Conservation (phyloP, 2,888 invertebrate species). For the Cyclophora punctaria region DNA sequence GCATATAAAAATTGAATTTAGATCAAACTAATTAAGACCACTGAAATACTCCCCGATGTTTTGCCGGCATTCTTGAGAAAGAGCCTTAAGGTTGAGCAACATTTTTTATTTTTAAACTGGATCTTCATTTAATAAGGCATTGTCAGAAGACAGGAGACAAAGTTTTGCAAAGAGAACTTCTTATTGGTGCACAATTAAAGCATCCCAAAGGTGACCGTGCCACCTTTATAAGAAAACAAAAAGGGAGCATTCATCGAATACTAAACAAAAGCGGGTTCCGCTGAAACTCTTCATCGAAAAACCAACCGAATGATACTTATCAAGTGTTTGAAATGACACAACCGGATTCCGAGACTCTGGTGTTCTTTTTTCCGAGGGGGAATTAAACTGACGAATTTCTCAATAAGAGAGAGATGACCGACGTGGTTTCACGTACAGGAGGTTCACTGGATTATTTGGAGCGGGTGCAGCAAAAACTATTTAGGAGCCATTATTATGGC, state of each 20-base stretch:
- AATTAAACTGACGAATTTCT: constrained; percentile 75
- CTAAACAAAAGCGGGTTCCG: constrained; percentile 57
- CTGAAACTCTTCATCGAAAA: constrained; percentile 65
- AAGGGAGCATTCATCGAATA: constrained; percentile 63
- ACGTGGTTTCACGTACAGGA: constrained; percentile 66
- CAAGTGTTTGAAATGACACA: constrained; percentile 76
- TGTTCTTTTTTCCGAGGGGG: constrained; percentile 50
- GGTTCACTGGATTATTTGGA: constrained; percentile 65
- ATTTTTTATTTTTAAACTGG: constrained; percentile 30
- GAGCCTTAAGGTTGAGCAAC: constrained; percentile 8
- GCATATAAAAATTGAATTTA: constrained; percentile 13
- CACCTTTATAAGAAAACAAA: constrained; percentile 52
- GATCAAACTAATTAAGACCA: constrained; percentile 9
- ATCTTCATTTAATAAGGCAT: constrained; percentile 48
- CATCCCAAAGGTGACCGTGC: constrained; percentile 68
- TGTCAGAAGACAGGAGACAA: constrained; percentile 29
- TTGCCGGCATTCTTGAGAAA: constrained; percentile 16
- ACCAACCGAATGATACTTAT: constrained; percentile 65
- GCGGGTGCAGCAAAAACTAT: constrained; percentile 72
- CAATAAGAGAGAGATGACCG: constrained; percentile 73
- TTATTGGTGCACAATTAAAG: constrained; percentile 68
- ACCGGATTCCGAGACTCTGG: constrained; percentile 63
- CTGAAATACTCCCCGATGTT: constrained; percentile 9
- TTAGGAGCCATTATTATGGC: constrained; percentile 74
- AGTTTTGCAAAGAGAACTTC: constrained; percentile 50